Base-by-base conservation (phyloP, 2,113 vertebrate genomes). In the Oophaga pumilio region DNA sequence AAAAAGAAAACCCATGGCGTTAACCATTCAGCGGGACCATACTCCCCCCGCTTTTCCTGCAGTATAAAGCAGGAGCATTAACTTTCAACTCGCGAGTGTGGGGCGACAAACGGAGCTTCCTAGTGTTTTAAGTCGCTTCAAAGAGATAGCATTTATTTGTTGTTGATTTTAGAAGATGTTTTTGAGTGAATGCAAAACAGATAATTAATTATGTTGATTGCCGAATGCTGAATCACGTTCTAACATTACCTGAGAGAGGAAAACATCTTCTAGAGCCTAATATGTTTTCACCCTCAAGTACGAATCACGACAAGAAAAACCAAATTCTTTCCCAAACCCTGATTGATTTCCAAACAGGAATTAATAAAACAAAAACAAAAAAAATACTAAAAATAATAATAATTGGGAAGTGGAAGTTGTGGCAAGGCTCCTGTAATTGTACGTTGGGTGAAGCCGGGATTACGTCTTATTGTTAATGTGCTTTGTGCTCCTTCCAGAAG, bases 121-220 rank as follows among this genome's bases (percentile, higher is more conserved):
- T 87, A 59, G 86, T 62, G 77, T 64, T 76, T 87, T 81, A 64
- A 71, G 76, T 57, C 13, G 71, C 81, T 82, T 87, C 69, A 87
- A 73, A 76, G 66, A 87, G 79, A 87, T 82, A 76, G 13, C 68
- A 87, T 87, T 76, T 87, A 87, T 87, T 87, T 87, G 86, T 87
- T 87, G 86, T 87, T 87, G 86, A 87, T 87, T 87, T 87, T 82
- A 82, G 86, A 87, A 87, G 86, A 82, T 50, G 86, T 73, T 87
- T 87, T 82, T 82, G 76, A 87, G 86, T 87, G 86, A 87, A 87
- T 87, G 86, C 79, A 87, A 87, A 87, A 87, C 86, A 87, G 86
- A 87, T 87, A 87, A 87, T 87, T 87, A 87, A 87, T 87, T 87
- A 87, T 87, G 86, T 87, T 87, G 86, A 87, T 87, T 87, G 86